These are phyloP conservation scores for Molanna angustata DNA, from an alignment of 2,888 invertebrate genomes.

Conservation along the genomic window DNA sequence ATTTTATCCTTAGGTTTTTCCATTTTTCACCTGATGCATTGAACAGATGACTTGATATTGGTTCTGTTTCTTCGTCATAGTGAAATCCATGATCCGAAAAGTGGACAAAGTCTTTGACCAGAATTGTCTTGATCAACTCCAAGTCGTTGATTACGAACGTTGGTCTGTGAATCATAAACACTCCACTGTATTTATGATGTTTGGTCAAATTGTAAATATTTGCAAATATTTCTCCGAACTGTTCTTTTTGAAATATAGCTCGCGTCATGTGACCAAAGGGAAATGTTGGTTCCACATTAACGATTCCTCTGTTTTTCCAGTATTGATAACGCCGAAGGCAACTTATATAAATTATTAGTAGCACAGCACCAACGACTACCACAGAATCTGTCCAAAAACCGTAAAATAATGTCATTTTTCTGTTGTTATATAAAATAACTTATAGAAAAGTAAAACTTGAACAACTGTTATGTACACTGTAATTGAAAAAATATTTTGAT, in stretches of 20 bases:
- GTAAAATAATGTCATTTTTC: too few species aligned
- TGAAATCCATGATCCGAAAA: too few species aligned
- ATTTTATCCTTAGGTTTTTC: constrained; percentile 44
- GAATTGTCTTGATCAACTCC: constrained; percentile 38
- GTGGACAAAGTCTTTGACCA: too few species aligned
- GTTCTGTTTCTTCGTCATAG: constrained; percentile 40
- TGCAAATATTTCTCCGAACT: not conserved
- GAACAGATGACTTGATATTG: constrained; percentile 39
- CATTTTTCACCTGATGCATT: constrained; percentile 43
- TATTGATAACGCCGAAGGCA: not conserved
- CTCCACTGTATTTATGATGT: not conserved
- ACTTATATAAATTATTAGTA: too few species aligned
- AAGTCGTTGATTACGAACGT: constrained; percentile 34
- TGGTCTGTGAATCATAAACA: constrained; percentile 7
- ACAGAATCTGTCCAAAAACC: too few species aligned
- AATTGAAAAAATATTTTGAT: too few species aligned
- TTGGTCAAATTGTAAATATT: constrained; percentile 22
- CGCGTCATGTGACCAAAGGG: not conserved
- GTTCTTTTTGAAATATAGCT: not conserved
- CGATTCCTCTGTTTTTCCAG: constrained; percentile 4
- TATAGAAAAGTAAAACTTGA: too few species aligned
- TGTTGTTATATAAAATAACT: too few species aligned
- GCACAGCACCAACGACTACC: too few species aligned
- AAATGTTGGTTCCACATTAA: not conserved
- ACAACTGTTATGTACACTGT: too few species aligned